A percentile compares a stretch with the other conserved stretches of the same genome.
phyloP scores from a whole-genome alignment of 2,888 invertebrate species.

The Ormyrus nitidulus region DNA sequence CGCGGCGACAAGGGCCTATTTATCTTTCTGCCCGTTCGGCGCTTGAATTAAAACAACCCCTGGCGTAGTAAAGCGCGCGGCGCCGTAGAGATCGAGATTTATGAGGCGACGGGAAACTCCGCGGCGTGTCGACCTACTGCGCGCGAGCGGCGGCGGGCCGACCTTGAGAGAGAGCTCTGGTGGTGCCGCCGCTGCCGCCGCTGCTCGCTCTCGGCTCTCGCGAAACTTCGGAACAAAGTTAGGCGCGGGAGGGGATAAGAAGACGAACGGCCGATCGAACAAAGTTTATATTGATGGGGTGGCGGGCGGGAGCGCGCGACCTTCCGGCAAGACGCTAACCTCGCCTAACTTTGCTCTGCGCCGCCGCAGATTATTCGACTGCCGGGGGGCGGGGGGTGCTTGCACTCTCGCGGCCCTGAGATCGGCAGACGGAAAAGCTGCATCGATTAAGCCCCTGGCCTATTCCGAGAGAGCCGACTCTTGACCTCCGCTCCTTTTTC shows the following conservation, averaged over 20 bases:
- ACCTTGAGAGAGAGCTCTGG: constrained; percentile 63
- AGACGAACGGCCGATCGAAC: constrained; percentile 61
- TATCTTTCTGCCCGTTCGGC: not conserved
- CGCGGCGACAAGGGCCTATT: too few species aligned
- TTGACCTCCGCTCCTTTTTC: too few species aligned
- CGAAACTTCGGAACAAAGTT: constrained; percentile 74
- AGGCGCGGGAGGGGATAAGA: constrained; percentile 59
- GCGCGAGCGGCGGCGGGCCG: constrained; percentile 58
- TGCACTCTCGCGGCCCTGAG: too few species aligned
- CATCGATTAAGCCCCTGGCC: too few species aligned
- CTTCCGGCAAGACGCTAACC: constrained; percentile 65
- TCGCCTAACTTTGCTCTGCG: constrained; percentile 64
- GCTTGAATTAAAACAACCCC: constrained; percentile 36
- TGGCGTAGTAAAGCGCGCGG: not conserved
- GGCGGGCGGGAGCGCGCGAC: constrained; percentile 56
- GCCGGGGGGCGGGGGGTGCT: too few species aligned
- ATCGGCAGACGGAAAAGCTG: too few species aligned
- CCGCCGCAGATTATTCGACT: not conserved
- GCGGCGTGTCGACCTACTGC: constrained; percentile 54
- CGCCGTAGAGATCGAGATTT: constrained; percentile 63
- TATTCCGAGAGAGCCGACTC: too few species aligned
- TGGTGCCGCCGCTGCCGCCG: too few species aligned
- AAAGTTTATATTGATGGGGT: constrained; percentile 67
- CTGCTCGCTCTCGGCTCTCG: not conserved
- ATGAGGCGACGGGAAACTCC: constrained; percentile 60